Evolutionary conservation across 2,797 vertebrate genomes (phyloP).

Genomic region (Ctenochaetus hawaiiensis): DNA sequence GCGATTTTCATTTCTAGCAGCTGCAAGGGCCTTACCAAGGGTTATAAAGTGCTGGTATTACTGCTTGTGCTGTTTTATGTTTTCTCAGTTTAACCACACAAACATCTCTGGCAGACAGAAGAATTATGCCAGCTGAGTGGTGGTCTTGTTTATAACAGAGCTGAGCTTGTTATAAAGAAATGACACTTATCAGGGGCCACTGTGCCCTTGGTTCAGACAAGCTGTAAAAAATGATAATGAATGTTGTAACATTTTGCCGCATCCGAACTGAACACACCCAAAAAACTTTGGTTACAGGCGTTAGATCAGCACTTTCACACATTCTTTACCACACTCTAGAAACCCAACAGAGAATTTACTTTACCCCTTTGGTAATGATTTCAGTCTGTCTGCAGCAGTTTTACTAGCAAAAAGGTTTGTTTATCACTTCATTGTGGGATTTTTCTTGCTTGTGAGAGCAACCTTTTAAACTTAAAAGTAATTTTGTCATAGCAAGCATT

Average conservation of each 20-base stretch:
- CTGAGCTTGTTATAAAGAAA: constrained; percentile 41
- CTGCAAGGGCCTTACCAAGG: constrained; percentile 1
- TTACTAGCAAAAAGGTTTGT: constrained; percentile 39
- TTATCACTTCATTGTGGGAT: constrained; percentile 42
- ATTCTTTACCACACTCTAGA: constrained; percentile 38
- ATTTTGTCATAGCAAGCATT: constrained; percentile 14
- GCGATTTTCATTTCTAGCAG: constrained; percentile 19
- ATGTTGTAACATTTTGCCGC: constrained; percentile 54
- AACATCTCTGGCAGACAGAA: constrained; percentile 19
- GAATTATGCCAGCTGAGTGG: constrained; percentile 13
- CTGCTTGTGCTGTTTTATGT: neutral
- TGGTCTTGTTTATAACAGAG: constrained; percentile 34
- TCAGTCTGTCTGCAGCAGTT: constrained; percentile 22
- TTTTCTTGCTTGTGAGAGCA: constrained; percentile 22
- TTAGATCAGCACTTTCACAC: constrained; percentile 56
- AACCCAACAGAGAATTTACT: constrained; percentile 28
- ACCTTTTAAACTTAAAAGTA: constrained; percentile 37
- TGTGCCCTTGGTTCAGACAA: constrained; percentile 31
- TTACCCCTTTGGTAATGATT: constrained; percentile 37
- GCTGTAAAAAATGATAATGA: constrained; percentile 40
- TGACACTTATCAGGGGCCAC: constrained; percentile 32
- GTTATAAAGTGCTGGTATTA: constrained; percentile 22
- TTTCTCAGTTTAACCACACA: constrained; percentile 9
- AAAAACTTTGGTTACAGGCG: constrained; percentile 34
- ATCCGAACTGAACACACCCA: constrained; percentile 46